These are phyloP conservation scores for Anas capensis DNA, from an alignment of 2,797 vertebrate genomes.

Conservation along the genomic window DNA sequence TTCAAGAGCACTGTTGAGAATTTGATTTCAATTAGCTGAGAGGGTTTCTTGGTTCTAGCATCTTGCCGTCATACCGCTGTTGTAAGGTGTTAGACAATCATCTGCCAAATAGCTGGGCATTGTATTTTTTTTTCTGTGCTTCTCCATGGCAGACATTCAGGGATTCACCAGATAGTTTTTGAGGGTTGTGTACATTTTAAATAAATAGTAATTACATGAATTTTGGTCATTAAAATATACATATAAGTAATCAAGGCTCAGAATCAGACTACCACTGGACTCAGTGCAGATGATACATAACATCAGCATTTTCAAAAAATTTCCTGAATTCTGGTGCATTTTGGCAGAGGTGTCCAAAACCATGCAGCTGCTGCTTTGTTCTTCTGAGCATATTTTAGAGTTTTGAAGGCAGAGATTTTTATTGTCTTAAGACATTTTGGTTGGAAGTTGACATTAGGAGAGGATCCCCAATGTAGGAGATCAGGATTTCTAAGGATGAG, in stretches of 20 bases:
- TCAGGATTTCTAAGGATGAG: background rate
- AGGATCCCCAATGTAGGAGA: background rate
- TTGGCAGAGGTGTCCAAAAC: background rate
- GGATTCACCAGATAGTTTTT: background rate
- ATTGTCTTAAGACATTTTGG: background rate
- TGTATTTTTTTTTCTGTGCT: background rate
- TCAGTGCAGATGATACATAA: background rate
- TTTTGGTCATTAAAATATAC: no score
- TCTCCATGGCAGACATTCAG: background rate
- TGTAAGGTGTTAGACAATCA: background rate
- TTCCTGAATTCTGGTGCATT: background rate
- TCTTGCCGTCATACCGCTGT: background rate
- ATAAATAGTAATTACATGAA: no score
- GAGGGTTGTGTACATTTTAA: accelerated
- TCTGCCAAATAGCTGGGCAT: background rate
- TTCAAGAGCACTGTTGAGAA: background rate
- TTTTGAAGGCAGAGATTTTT: background rate
- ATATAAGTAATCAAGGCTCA: background rate
- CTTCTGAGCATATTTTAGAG: background rate
- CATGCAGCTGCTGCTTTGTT: accelerated
- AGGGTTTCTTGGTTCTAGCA: background rate
- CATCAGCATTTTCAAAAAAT: background rate
- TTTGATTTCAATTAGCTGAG: accelerated
- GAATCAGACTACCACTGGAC: background rate
- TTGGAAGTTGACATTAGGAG: background rate